Conservation (phyloP, 2,113 vertebrate species). For the Stigmatopora nigra region DNA sequence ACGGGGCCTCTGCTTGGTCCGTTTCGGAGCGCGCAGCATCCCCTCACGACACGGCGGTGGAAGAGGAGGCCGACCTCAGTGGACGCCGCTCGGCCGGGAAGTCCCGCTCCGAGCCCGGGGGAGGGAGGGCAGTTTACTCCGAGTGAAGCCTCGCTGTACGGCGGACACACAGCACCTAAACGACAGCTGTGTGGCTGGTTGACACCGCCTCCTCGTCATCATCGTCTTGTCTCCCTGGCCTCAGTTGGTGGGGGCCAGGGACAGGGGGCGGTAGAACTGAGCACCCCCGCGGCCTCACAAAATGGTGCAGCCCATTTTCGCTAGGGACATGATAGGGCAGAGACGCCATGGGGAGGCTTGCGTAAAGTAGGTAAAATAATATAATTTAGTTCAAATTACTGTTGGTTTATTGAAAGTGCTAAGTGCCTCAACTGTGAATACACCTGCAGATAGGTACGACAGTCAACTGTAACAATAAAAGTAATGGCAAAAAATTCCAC, state of each 20-base stretch:
- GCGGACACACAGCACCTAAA: slow-evolving; percentile 48
- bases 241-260: slow-evolving; percentile 31
- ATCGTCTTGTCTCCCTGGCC: slow-evolving; percentile 14
- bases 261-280: slow-evolving; percentile 22
- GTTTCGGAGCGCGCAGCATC: slow-evolving; percentile 38
- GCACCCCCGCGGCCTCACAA: slow-evolving; percentile 2
- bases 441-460: not conserved
- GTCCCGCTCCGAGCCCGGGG: slow-evolving; percentile 29
- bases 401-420: too few species aligned
- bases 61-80: slow-evolving; percentile 14
- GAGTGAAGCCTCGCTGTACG: slow-evolving; percentile 28
- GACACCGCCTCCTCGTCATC: slow-evolving; percentile 17
- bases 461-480: too few species aligned
- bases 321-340: not conserved
- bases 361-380: not conserved
- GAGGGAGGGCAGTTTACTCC: slow-evolving; percentile 50
- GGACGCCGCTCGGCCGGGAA: slow-evolving; percentile 11
- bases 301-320: not conserved
- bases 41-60: slow-evolving; percentile 16
- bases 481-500: not conserved
- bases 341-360: not conserved
- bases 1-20: slow-evolving; percentile 40
- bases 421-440: not conserved
- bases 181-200: slow-evolving; percentile 38
- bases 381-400: not conserved